Base-by-base conservation (phyloP, 1,140 invertebrate genomes). In the Scaptomyza montana region DNA sequence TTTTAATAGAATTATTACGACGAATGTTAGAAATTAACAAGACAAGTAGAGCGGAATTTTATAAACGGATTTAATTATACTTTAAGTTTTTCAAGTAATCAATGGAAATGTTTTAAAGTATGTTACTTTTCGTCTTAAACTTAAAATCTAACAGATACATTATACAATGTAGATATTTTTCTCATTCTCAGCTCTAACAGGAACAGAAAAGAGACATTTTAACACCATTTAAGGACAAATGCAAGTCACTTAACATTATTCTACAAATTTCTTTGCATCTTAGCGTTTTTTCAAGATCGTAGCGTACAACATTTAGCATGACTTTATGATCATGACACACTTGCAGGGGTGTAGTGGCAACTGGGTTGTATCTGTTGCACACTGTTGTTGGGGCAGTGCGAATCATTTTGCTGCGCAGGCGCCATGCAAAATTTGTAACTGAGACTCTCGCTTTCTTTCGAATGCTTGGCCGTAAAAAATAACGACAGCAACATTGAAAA, bases 361-460 rank as follows among this genome's bases (percentile, higher is more conserved):
- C 13, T 43, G 61, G 61, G 62, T 25, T 33, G 30, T 28, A 36
- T 43, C 54, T 39, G 36, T 43, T 43, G 41, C 33, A 45, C 25
- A 9, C 33, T 8, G 33, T 36, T 36, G 19, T 53, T 12, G 0
- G 39, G 12, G 66, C 59, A 61, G 28, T 53, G 56, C 41, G 68
- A 68, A 73, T 73, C 70, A 54, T 33, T 73, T 73, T 68, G 64
- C 70, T 78, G 79, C 75, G 75, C 75, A 77, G 75, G 75, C 75
- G 75, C 60, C 59, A 49, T 47, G 46, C 28, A 50, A 67, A 57
- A 72, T 65, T 77, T 74, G 80, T 71, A 82, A 82, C 78, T 68
- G 80, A 84, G 72, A 82, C 79, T 82, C 79, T 82, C 79, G 79
- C 79, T 82, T 82, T 82, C 79, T 82, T 82, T 82, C 76, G 33